A percentile compares a stretch with the other conserved stretches of the same genome.
Evolutionary conservation across 2,113 vertebrate species (phyloP).

Genomic region (Antigone vipio): DNA sequence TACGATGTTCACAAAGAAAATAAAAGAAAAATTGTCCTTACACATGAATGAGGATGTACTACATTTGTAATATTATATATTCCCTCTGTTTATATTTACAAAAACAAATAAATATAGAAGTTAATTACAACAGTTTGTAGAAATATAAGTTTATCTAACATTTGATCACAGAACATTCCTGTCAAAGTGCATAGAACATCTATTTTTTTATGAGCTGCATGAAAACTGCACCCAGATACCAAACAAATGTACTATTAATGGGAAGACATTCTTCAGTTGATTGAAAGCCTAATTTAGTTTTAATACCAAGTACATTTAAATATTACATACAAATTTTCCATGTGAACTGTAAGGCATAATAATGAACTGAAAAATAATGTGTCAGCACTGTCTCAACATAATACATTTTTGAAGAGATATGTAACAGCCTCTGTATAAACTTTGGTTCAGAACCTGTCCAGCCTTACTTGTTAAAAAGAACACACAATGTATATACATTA

Average conservation of each 20-base stretch:
- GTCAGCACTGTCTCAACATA: background rate
- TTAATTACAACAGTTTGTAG: background rate
- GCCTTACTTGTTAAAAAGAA: background rate
- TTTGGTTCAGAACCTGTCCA: background rate
- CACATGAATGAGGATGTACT: background rate
- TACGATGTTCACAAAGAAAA: background rate
- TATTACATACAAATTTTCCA: background rate
- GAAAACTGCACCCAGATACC: background rate
- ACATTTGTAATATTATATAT: background rate
- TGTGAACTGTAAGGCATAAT: background rate
- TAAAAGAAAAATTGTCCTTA: background rate
- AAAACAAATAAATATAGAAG: background rate
- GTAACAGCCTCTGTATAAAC: background rate
- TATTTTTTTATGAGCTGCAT: background rate
- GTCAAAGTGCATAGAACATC: background rate
- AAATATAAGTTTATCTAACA: background rate
- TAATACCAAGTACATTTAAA: background rate
- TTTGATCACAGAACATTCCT: background rate
- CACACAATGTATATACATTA: background rate
- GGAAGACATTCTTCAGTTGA: background rate
- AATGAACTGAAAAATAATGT: background rate
- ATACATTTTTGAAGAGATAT: background rate
- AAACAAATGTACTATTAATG: background rate
- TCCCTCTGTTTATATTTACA: background rate
- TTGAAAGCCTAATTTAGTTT: background rate